phyloP scores from a whole-genome alignment of 1,140 invertebrate genomes.

The Paralvinella palmiformis region DNA sequence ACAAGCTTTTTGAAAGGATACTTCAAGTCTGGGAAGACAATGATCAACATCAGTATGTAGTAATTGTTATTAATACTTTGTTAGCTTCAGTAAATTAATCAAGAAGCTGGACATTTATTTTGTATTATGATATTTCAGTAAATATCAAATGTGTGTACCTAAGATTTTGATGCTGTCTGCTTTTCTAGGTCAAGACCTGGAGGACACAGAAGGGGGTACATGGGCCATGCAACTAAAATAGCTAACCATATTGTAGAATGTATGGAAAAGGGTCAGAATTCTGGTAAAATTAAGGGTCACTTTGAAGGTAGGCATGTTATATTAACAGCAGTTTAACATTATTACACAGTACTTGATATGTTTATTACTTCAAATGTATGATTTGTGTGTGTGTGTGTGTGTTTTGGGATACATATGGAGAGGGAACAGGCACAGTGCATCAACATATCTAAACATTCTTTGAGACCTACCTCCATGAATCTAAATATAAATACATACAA shows the following conservation, averaged over 20 bases:
- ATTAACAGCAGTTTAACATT: too few relatives aligned
- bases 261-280: conserved; percentile 48
- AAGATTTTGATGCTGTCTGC: conserved; percentile 19
- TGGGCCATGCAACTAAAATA: conserved; percentile 72
- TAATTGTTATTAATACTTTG: conserved; percentile 12
- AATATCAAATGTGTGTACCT: conserved; percentile 13
- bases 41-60: conserved; percentile 51
- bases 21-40: conserved; percentile 63
- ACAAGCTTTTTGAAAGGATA: conserved; percentile 61
- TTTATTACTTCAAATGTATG: too few relatives aligned
- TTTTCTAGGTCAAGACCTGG: conserved; percentile 48
- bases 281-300: conserved; percentile 42
- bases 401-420: too few relatives aligned
- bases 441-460: too few relatives aligned
- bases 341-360: too few relatives aligned
- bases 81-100: background rate
- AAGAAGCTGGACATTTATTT: background rate
- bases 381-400: too few relatives aligned
- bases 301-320: conserved; percentile 45
- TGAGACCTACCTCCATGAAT: too few relatives aligned
- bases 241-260: conserved; percentile 59
- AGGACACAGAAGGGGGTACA: conserved; percentile 61
- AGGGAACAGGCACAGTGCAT: too few relatives aligned
- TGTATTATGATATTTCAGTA: background rate
- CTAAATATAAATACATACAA: too few relatives aligned